Conservation (phyloP, 2,888 invertebrate genomes). For the Operophtera brumata region DNA sequence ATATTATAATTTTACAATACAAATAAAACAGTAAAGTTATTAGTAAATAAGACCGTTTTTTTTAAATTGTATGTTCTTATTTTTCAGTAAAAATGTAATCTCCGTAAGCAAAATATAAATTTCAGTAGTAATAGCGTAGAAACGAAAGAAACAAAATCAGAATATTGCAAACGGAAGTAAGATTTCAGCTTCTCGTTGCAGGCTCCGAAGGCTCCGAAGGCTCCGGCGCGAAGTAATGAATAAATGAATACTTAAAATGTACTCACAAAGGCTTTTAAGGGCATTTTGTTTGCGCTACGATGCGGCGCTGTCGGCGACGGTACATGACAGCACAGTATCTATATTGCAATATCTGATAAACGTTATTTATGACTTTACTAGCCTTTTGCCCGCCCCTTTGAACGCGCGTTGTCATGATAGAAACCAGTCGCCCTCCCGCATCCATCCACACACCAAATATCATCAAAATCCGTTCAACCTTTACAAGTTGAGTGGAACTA, state of each 20-base stretch:
- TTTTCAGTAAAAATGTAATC: not conserved
- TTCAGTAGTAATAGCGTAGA: not conserved
- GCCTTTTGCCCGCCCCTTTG: too few species aligned
- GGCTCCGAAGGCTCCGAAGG: slow-evolving; percentile 7
- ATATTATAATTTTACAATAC: too few species aligned
- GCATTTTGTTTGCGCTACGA: slow-evolving; percentile 22
- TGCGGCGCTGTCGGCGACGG: not conserved
- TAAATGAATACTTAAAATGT: slow-evolving; percentile 32
- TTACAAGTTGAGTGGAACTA: too few species aligned
- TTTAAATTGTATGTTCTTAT: too few species aligned
- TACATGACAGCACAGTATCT: not conserved
- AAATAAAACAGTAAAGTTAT: too few species aligned
- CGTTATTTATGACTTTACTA: too few species aligned
- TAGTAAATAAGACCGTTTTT: too few species aligned
- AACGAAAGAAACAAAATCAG: slow-evolving; percentile 16
- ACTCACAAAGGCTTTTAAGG: slow-evolving; percentile 29
- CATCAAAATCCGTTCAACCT: too few species aligned
- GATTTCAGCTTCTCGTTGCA: slow-evolving; percentile 19
- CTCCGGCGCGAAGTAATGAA: slow-evolving; percentile 25
- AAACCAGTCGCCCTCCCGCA: too few species aligned
- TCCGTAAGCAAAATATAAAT: not conserved
- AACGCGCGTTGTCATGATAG: too few species aligned
- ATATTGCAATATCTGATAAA: too few species aligned
- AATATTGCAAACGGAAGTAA: slow-evolving; percentile 23
- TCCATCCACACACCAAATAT: too few species aligned